Evolutionary conservation across 92 coral and sea anemone genomes (phyloP).

Genomic region (Zoanthus sociatus): DNA sequence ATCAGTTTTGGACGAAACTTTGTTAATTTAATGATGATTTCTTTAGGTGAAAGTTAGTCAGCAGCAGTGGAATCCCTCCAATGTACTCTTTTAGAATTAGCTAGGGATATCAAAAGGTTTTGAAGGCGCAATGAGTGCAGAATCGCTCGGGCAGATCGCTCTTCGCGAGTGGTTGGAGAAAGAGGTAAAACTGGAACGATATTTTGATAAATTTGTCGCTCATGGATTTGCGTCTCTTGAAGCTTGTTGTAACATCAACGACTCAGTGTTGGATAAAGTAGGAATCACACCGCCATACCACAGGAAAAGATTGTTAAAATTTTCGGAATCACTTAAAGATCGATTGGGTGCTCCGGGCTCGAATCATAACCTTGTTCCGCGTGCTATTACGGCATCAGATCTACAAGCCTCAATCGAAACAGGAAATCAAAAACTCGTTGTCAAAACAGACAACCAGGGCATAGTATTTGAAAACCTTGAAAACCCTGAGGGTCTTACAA

Average conservation of each 20-base stretch:
- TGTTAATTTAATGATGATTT: constrained; percentile 16
- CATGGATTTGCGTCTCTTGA: constrained; percentile 81
- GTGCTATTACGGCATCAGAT: constrained; percentile 27
- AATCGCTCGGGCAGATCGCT: constrained; percentile 58
- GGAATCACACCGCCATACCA: constrained; percentile 86
- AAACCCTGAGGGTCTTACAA: neutral
- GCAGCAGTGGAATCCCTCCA: neutral
- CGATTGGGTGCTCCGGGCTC: constrained; percentile 49
- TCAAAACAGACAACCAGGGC: constrained; percentile 38
- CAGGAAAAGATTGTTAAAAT: constrained; percentile 81
- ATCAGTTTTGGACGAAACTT: neutral
- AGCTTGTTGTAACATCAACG: constrained; percentile 70
- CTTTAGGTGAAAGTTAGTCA: constrained; percentile 20
- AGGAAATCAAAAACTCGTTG: constrained; percentile 48
- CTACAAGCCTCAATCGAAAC: constrained; percentile 45
- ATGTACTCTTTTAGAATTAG: constrained; percentile 28
- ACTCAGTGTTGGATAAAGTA: constrained; percentile 74
- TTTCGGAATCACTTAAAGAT: constrained; percentile 68
- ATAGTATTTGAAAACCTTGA: neutral
- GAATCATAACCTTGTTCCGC: constrained; percentile 26
- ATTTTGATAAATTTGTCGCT: constrained; percentile 80
- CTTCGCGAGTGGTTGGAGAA: constrained; percentile 87
- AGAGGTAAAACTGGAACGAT: constrained; percentile 92
- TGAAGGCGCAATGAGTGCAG: constrained; percentile 53
- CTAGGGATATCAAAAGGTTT: constrained; percentile 10